Conservation (phyloP, 2,888 invertebrate species). For the Drosophila mettleri region DNA sequence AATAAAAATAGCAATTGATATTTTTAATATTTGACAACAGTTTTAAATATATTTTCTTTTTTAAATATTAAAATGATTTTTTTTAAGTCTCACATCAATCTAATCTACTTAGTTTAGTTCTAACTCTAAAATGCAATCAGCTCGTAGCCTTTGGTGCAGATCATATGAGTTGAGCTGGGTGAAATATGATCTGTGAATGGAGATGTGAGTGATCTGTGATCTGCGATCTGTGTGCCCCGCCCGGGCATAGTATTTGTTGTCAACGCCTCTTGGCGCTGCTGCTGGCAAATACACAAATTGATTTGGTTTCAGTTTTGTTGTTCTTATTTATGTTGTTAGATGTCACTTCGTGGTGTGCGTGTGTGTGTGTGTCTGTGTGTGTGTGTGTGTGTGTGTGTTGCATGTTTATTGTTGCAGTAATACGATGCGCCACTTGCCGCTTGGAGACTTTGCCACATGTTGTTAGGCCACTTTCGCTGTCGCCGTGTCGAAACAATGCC, state of each 20-base stretch:
- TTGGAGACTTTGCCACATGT: conserved; percentile 49
- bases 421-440: conserved; percentile 40
- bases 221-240: conserved; percentile 15
- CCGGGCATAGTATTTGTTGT: conserved; percentile 42
- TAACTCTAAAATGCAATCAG: not conserved
- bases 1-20: too few relatives aligned
- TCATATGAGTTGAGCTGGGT: not conserved
- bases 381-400: conserved; percentile 10
- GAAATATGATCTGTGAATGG: conserved; percentile 52
- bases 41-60: too few relatives aligned
- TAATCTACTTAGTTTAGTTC: not conserved
- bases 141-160: not conserved
- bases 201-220: not conserved
- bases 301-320: conserved; percentile 40
- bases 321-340: conserved; percentile 69
- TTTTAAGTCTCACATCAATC: not conserved
- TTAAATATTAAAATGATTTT: not conserved
- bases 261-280: conserved; percentile 58
- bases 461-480: conserved; percentile 66
- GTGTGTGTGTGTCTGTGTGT: conserved; percentile 1
- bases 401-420: conserved; percentile 28
- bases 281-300: conserved; percentile 41
- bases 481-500: conserved; percentile 49
- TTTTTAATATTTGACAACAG: too few relatives aligned
- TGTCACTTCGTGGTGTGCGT: too few relatives aligned